Evolutionary conservation across 2,113 vertebrate genomes (phyloP).

Genomic region (Delphinus delphis): DNA sequence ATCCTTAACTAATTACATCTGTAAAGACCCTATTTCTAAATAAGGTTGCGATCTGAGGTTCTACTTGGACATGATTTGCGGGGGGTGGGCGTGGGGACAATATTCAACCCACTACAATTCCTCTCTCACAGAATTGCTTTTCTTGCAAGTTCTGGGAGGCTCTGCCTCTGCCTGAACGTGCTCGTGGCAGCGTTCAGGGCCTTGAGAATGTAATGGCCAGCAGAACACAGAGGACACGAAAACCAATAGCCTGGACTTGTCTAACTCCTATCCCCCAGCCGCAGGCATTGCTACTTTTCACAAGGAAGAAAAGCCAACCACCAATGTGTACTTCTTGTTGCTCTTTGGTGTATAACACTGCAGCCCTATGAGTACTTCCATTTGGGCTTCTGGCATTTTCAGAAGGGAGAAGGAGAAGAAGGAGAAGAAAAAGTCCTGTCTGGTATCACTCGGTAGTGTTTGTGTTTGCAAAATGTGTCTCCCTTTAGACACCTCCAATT

Average conservation of each 20-base stretch:
- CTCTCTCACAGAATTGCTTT: background rate
- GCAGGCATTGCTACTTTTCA: background rate
- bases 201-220: background rate
- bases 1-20: background rate
- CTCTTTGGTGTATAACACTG: background rate
- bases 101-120: background rate
- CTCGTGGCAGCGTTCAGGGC: background rate
- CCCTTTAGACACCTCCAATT: conserved; percentile 15
- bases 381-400: background rate
- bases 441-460: background rate
- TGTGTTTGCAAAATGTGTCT: conserved; percentile 6
- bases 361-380: background rate
- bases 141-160: background rate
- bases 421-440: background rate
- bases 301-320: background rate
- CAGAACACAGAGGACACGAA: background rate
- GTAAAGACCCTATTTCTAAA: background rate
- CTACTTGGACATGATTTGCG: background rate
- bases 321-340: background rate
- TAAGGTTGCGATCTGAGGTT: background rate
- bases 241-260: background rate
- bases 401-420: background rate
- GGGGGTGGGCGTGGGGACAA: no score
- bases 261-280: accelerated
- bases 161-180: background rate